Conservation (phyloP, 2,888 invertebrate genomes). For the Drosophila kuntzei region DNA sequence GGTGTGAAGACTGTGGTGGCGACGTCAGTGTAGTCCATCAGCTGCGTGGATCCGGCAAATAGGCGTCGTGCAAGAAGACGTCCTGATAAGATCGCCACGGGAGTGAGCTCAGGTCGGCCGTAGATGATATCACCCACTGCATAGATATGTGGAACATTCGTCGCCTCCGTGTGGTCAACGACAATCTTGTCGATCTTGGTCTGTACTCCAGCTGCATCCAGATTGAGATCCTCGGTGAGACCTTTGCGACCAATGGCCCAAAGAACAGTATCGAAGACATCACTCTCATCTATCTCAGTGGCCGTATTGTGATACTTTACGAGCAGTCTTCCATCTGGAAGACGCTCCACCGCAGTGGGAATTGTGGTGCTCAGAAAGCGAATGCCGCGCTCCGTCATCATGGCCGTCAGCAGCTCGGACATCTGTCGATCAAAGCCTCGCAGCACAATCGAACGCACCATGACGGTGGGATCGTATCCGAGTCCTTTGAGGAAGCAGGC, state of each 20-base stretch:
- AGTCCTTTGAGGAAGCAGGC: conserved; percentile 96
- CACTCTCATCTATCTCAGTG: conserved; percentile 86
- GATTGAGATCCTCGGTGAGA: conserved; percentile 89
- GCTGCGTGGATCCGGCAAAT: conserved; percentile 87
- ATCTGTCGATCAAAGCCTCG: conserved; percentile 97
- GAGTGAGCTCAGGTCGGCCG: conserved; percentile 95
- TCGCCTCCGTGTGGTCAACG: conserved; percentile 91
- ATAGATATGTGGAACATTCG: conserved; percentile 93
- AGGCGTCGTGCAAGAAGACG: conserved; percentile 91
- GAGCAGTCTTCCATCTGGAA: conserved; percentile 88
- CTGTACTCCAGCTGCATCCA: conserved; percentile 91
- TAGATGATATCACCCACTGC: conserved; percentile 97
- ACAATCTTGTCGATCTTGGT: conserved; percentile 89
- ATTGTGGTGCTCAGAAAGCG: conserved; percentile 90
- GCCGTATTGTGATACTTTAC: conserved; percentile 87
- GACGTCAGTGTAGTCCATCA: conserved; percentile 93
- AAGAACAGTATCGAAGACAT: conserved; percentile 92
- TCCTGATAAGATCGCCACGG: conserved; percentile 96
- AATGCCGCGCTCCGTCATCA: conserved; percentile 92
- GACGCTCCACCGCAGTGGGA: conserved; percentile 90
- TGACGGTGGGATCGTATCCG: conserved; percentile 93
- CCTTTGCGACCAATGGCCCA: conserved; percentile 93
- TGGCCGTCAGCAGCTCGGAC: conserved; percentile 90
- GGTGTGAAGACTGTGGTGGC: conserved; percentile 98
- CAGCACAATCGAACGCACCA: conserved; percentile 94